Evolutionary conservation across 2,888 invertebrate species (phyloP), one percentile per base, ranked within the genome.

Genomic region (Drosophila kokeensis): DNA sequence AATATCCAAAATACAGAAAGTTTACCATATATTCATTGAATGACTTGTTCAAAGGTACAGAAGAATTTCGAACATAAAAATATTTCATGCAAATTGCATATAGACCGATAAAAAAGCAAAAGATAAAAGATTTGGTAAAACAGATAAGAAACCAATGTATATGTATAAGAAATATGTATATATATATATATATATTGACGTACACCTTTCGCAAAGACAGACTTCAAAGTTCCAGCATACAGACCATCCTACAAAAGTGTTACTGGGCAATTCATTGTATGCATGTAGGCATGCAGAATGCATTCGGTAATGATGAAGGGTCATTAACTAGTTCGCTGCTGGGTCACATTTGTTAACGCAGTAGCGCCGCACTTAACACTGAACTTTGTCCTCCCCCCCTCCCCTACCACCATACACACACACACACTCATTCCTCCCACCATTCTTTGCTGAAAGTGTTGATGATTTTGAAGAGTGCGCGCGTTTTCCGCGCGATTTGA

Each of bases 401-500:
- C 15, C 29, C 18, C 52, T 24, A 1, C 24, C 18, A 11, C 27
- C 24, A 2, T 34, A 24, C 58, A 10, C 34, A 29, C 29, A 27
- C 50, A 24, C 34, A 24, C 21, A 30, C 32, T 24, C 8, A 24
- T 24, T 36, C 21, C 15, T 10, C 10, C 32, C 38, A 13, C 50
- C 13, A 45, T 50, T 30, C 24, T 15, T 10, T 79, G 63, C 64
- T 75, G 81, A 77, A 84, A 74, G 84, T 89, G 85, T 77, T 84
- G 69, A 13, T 52, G 76, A 66, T 76, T 83, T 87, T 72, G 63
- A 69, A 38, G 77, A 62, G 77, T 62, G 61, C 74, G 52, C 76
- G 88, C 73, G 73, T 87, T 83, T 85, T 85, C 86, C 86, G 75
- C 83, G 77, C 85, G 90, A 85, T 89, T 85, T 85, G 86, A 83